Evolutionary conservation across 2,113 vertebrate genomes (phyloP).

Genomic region (Rhizomys pruinosus): DNA sequence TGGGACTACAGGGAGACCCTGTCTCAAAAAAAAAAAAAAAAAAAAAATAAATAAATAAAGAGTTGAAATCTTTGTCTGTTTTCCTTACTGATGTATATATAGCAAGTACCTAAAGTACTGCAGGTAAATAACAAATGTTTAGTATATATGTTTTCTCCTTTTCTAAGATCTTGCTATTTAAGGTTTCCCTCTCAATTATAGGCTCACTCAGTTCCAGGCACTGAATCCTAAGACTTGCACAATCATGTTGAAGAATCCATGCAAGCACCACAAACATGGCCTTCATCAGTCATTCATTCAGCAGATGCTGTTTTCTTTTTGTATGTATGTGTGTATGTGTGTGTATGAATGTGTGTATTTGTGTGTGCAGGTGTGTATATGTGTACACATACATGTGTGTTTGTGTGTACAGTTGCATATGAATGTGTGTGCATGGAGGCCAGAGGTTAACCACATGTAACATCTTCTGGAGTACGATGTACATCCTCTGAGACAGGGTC

Average conservation of each 20-base stretch:
- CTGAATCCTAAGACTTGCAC: not conserved
- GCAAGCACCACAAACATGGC: not conserved
- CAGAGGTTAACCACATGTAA: not conserved
- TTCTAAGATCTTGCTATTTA: constrained; percentile 6
- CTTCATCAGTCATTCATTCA: not conserved
- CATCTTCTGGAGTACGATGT: not conserved
- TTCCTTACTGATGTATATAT: not conserved
- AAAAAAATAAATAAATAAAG: too few relatives aligned
- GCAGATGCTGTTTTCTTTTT: not conserved
- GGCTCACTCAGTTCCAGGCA: not conserved
- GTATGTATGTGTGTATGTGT: not conserved
- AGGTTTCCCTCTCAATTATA: not conserved
- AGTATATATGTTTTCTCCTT: not conserved
- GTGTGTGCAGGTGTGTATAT: not conserved
- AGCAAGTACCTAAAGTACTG: not conserved
- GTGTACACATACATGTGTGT: not conserved
- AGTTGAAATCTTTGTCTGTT: not conserved
- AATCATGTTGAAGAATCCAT: not conserved
- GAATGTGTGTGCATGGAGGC: not conserved
- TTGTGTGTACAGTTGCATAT: too few relatives aligned
- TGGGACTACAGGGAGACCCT: too few relatives aligned
- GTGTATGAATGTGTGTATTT: not conserved
- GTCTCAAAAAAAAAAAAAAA: too few relatives aligned
- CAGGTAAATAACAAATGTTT: not conserved
- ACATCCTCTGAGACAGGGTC: not conserved